A percentile compares a stretch with the other conserved stretches of the same genome.
Evolutionary conservation across 2,888 invertebrate species (phyloP).

Genomic region (Lasioglossum leucozonium): DNA sequence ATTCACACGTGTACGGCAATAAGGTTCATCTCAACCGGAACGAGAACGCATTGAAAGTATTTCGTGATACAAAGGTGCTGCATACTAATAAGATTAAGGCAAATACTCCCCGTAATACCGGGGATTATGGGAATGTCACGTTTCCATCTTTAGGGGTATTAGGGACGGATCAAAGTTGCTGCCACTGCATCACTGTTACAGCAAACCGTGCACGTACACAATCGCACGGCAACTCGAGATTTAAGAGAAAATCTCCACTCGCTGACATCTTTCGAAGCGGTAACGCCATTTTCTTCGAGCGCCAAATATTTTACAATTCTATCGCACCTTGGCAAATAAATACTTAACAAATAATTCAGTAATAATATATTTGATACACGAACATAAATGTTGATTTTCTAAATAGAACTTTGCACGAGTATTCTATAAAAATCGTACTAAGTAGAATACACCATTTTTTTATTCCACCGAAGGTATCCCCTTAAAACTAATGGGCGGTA

Average conservation of each 20-base stretch:
- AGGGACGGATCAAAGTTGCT: conserved; percentile 14
- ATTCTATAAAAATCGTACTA: background rate
- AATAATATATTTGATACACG: background rate
- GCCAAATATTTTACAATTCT: background rate
- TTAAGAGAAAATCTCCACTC: background rate
- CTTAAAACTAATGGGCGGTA: background rate
- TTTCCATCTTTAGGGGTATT: conserved; percentile 14
- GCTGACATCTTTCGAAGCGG: background rate
- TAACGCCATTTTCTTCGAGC: background rate
- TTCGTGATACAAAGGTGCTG: conserved; percentile 10
- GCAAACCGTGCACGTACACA: background rate
- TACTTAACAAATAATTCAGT: background rate
- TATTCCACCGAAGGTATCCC: background rate
- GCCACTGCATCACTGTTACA: background rate
- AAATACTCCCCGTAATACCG: background rate
- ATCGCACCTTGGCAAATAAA: background rate
- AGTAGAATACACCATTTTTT: background rate
- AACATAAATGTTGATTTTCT: background rate
- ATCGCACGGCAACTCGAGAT: background rate
- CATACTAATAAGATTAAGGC: conserved; percentile 34
- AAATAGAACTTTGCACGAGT: background rate
- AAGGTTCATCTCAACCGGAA: background rate
- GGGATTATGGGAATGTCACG: conserved; percentile 27
- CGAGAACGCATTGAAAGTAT: conserved; percentile 16
- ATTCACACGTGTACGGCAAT: background rate